Base-by-base conservation (phyloP, 1,140 invertebrate genomes). In the Drosophila aff. region DNA sequence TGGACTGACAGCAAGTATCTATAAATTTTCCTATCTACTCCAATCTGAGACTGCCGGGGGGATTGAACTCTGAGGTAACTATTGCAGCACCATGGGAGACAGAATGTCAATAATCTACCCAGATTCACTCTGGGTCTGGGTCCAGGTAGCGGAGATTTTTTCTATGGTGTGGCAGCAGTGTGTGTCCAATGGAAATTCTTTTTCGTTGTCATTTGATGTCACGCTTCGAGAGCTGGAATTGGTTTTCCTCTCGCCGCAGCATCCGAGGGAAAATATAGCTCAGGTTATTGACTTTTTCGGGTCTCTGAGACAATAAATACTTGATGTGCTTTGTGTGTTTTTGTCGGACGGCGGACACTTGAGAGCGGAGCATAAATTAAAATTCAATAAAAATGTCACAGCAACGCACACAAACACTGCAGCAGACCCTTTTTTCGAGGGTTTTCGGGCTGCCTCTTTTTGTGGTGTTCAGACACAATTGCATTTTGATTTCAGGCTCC, bases 331-430 rank as follows among this genome's bases (percentile, higher is more conserved):
- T 62, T 65, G 49, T 71, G 40, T 66, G 28, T 75, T 57, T 57
- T 58, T 58, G 55, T 81, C 31, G 58, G 55, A 40, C 66, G 52
- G 57, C 55, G 43, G 40, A n/a, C 55, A 67, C 61, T 87, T 59
- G 76, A 69, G 67, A 40, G 53, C 9, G 58, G 43, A 79, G 85
- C 57, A 90, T 89, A 89, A 89, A 89, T 89, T 89, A 84, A 89
- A 89, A 75, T 89, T 89, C 84, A 89, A 89, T 89, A 89, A 89
- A 89, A 89, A 89, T 89, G 84, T 87, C 84, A 87, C 58, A 87
- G 84, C 84, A 87, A 52, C 41, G 44, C 46, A 53, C 52, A 53
- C 62, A 71, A 79, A 75, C 72, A 73, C 31, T 38, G 43, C 44
- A 69, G 36, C 21, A 31, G 50, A 43, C 40, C 40, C 40, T 57